Evolutionary conservation across 2,797 vertebrate species (phyloP), one percentile per base, ranked within the genome.

Genomic region (Artibeus jamaicensis): DNA sequence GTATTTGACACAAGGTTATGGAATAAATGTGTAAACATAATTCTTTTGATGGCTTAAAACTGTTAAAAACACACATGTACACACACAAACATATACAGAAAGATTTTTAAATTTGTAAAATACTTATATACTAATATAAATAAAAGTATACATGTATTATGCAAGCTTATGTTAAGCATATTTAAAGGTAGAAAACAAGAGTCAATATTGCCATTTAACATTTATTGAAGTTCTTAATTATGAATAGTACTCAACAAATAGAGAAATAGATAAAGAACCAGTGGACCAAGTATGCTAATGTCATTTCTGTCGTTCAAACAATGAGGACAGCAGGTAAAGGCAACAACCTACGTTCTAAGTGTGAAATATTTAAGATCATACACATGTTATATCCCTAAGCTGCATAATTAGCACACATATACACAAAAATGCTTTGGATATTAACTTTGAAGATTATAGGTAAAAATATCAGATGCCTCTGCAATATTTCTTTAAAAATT

Each of bases 291-390:
- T 3, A 71, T 93, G 32, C 9, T 68, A 55, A 34, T 93, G 82
- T 86, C 3, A 62, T 91, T 92, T 95, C 32, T 32, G 12, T 44
- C 91, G 10, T 91, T 93, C n/a, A 91, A 89, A 93, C 34, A 83
- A 79, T 85, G 46, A 93, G 3, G 39, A 59, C 3, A 84, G n/a
- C 18, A 95, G 50, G 34, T 85, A 93, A 86, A 92, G 15, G 53
- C 26, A 79, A 77, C 32, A 88, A 55, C 50, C 91, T 19, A 77
- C 57, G 14, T 46, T 92, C 9, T 81, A 86, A 87, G 50, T 82
- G 5, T 67, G 15, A 92, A 92, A 48, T 86, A 89, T 76, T 90
- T 91, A 70, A 84, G 12, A 92, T 73, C 42, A 65, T 29, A 39
- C 2, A 73, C 18, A 70, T 71, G 92, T 92, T 88, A 71, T 34